A percentile compares a stretch with the other conserved stretches of the same genome.
Evolutionary conservation across 2,888 invertebrate genomes (phyloP).

Genomic region (Volucella inflata): DNA sequence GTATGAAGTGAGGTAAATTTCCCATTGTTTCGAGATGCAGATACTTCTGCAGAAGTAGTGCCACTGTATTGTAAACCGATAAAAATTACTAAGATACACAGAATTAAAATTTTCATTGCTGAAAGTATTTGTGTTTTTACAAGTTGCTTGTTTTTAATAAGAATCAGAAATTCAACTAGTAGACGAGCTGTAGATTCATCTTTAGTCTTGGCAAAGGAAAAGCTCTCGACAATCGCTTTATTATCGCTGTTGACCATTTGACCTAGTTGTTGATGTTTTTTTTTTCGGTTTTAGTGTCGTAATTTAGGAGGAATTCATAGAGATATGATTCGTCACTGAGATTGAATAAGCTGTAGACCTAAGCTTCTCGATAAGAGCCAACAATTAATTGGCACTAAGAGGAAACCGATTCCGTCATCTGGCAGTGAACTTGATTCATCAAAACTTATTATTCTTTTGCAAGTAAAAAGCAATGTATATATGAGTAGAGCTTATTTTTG

Average conservation of each 20-base stretch:
- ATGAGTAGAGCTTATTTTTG: no score
- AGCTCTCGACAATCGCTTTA: slow-evolving; percentile 7
- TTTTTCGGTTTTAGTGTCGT: slow-evolving; percentile 4
- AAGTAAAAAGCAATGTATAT: no score
- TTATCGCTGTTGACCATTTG: slow-evolving; percentile 55
- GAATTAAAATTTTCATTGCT: slow-evolving; percentile 36
- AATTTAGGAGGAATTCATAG: background rate
- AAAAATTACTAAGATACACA: slow-evolving; percentile 5
- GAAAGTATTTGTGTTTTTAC: background rate
- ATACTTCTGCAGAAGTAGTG: background rate
- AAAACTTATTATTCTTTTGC: no score
- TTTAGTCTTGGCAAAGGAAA: slow-evolving; percentile 1
- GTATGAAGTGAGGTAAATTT: slow-evolving; percentile 42
- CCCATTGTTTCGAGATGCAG: background rate
- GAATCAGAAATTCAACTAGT: slow-evolving; percentile 33
- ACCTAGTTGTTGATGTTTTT: slow-evolving; percentile 42
- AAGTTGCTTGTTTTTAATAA: background rate
- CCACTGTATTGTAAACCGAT: slow-evolving; percentile 22
- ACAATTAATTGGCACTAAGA: background rate
- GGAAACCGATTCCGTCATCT: background rate
- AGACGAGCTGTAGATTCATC: slow-evolving; percentile 8
- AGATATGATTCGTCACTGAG: slow-evolving; percentile 8
- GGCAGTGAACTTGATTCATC: slow-evolving; percentile 9
- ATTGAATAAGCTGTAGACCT: background rate
- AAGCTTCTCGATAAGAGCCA: background rate